Percentiles rank a stretch among this genome's conserved stretches.
Evolutionary conservation across 2,113 vertebrate genomes (phyloP).

Genomic region (Epinephelus fuscoguttatus): DNA sequence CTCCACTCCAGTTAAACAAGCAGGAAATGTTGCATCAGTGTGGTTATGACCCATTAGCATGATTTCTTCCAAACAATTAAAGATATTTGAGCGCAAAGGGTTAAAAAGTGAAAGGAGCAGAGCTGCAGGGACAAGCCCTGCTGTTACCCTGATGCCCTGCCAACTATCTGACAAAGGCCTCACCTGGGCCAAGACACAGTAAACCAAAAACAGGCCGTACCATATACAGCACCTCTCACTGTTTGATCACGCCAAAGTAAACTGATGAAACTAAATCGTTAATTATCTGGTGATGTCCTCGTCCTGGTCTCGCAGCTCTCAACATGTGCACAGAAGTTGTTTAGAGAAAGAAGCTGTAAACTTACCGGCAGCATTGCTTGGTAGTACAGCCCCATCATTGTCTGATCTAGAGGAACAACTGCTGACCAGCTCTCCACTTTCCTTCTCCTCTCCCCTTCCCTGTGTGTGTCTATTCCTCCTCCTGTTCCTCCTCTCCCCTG

Average conservation of each 20-base stretch:
- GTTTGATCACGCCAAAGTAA: slow-evolving; percentile 11
- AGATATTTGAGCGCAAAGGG: slow-evolving; percentile 22
- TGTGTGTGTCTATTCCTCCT: slow-evolving; percentile 50
- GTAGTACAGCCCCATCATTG: slow-evolving; percentile 85
- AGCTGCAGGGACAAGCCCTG: slow-evolving; percentile 68
- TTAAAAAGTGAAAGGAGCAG: slow-evolving; percentile 57
- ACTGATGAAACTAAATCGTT: not conserved
- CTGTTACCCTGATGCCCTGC: slow-evolving; percentile 60
- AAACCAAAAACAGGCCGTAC: slow-evolving; percentile 49
- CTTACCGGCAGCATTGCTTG: slow-evolving; percentile 81
- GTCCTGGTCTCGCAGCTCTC: not conserved
- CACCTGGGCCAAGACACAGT: slow-evolving; percentile 68
- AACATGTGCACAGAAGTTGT: slow-evolving; percentile 11
- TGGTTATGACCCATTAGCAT: not conserved
- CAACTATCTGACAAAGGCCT: slow-evolving; percentile 77
- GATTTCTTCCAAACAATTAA: slow-evolving; percentile 6
- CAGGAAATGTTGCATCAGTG: not conserved
- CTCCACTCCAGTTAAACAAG: not conserved
- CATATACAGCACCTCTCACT: slow-evolving; percentile 34
- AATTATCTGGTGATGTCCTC: not conserved
- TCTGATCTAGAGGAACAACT: slow-evolving; percentile 73
- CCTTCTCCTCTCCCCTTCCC: slow-evolving; percentile 55
- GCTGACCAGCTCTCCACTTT: slow-evolving; percentile 70
- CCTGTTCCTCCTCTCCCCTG: slow-evolving; percentile 64
- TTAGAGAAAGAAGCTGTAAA: slow-evolving; percentile 38